Evolutionary conservation across 2,888 invertebrate genomes (phyloP).

Genomic region (Acholoe squamosa): DNA sequence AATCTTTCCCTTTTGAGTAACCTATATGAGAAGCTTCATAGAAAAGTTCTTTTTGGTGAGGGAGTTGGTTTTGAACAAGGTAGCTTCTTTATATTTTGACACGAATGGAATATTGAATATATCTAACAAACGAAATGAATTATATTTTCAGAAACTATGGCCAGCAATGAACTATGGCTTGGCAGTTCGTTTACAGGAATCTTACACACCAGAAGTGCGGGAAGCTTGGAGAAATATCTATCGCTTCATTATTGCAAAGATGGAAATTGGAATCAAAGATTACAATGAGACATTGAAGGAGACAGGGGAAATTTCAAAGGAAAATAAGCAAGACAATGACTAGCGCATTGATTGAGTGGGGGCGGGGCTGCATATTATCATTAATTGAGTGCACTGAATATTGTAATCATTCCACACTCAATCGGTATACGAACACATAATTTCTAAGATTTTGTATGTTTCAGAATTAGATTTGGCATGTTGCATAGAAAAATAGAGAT

Average conservation of each 20-base stretch:
- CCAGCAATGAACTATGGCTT: slow-evolving; percentile 58
- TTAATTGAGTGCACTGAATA: too few relatives aligned
- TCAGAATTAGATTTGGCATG: too few relatives aligned
- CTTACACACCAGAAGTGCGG: slow-evolving; percentile 47
- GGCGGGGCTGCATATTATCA: too few relatives aligned
- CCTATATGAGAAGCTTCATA: not conserved
- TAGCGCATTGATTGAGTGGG: too few relatives aligned
- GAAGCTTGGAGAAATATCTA: slow-evolving; percentile 56
- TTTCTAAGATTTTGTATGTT: too few relatives aligned
- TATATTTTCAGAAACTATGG: slow-evolving; percentile 62
- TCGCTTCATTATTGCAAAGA: slow-evolving; percentile 40
- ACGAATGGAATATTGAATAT: not conserved
- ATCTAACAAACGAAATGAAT: too few relatives aligned
- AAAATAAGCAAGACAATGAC: too few relatives aligned
- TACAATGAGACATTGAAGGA: not conserved
- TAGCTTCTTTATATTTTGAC: not conserved
- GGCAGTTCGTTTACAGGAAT: not conserved
- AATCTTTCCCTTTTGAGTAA: not conserved
- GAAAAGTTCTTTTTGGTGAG: not conserved
- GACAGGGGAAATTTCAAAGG: not conserved
- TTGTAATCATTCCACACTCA: too few relatives aligned
- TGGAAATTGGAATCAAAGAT: slow-evolving; percentile 1
- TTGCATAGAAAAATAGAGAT: too few relatives aligned
- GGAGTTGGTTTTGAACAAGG: too few relatives aligned
- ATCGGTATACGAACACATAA: too few relatives aligned